Evolutionary conservation across 1,140 invertebrate species (phyloP).

Genomic region (Drosophila navojoa): DNA sequence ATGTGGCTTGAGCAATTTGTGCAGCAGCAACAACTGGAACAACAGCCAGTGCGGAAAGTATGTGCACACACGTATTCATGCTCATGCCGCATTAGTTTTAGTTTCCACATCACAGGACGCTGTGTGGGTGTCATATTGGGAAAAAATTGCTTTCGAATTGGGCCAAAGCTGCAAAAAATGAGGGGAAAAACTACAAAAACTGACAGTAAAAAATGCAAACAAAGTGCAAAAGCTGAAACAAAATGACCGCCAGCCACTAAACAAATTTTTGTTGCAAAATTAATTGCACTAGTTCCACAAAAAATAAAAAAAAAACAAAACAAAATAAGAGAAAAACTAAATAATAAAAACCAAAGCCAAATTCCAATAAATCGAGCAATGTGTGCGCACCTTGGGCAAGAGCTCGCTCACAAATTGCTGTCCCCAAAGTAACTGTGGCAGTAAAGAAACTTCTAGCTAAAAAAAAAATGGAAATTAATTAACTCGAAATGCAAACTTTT

Average conservation of each 20-base stretch:
- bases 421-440: too few relatives aligned
- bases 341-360: background rate
- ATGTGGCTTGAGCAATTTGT: constrained; percentile 79
- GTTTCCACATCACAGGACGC: constrained; percentile 73
- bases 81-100: constrained; percentile 68
- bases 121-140: constrained; percentile 77
- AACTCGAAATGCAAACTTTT: too few relatives aligned
- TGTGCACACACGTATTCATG: constrained; percentile 50
- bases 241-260: constrained; percentile 60
- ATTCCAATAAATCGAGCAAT: constrained; percentile 9
- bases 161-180: constrained; percentile 46
- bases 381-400: background rate
- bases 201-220: constrained; percentile 30
- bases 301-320: constrained; percentile 12
- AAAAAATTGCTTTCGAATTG: constrained; percentile 79
- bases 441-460: too few relatives aligned
- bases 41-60: constrained; percentile 60
- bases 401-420: background rate
- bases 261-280: constrained; percentile 68
- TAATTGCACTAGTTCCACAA: constrained; percentile 67
- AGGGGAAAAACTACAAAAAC: constrained; percentile 13
- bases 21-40: constrained; percentile 54
- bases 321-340: background rate
- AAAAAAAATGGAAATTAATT: background rate
- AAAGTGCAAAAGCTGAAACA: constrained; percentile 50